Evolutionary conservation across 2,888 invertebrate genomes (phyloP), one percentile per base, ranked within the genome.

Genomic region (Leptinotarsa tumamoca): DNA sequence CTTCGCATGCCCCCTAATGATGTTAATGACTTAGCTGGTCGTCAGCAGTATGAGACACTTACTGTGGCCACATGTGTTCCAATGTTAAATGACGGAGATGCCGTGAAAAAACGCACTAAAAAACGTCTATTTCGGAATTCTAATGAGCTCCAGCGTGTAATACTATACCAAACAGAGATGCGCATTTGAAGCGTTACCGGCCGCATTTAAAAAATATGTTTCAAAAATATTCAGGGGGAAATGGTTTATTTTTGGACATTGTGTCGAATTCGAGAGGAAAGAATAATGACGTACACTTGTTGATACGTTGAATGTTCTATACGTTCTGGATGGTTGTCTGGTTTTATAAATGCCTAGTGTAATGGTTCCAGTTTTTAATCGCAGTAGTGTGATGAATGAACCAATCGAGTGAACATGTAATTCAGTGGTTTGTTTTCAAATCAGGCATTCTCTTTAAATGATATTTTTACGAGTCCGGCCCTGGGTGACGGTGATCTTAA

Each of bases 11-110:
- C 84, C 83, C 84, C 83, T 82, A 81, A 83, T 80, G 82, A 81
- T 77, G 84, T 80, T 79, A 82, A 84, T 82, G 79, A 81, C 79
- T 84, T 82, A 68, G 78, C 82, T 85, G 86, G 85, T 80, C 85
- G 83, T 80, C 81, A 81, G 77, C 78, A 72, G 43, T 71, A 66
- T 33, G 71, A 74, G 74, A 77, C 70, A 83, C 84, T 84, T 83
- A 83, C 83, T 84, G 83, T 82, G 80, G 81, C 86, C 87, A 87
- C 84, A 85, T 87, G 87, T 85, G 85, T 82, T 82, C 83, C 82
- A 81, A 85, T 83, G 86, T 85, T 85, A 86, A 84, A 86, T 83
- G 86, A 86, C 83, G 83, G 79, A 83, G 84, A 85, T 84, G 84
- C 80, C 80, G 80, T 75, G 80, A 80, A 84, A 83, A 84, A 83